Evolutionary conservation across 2,888 invertebrate species (phyloP), one percentile per base, ranked within the genome.

Genomic region (Acanthococcus lagerstroemiae): DNA sequence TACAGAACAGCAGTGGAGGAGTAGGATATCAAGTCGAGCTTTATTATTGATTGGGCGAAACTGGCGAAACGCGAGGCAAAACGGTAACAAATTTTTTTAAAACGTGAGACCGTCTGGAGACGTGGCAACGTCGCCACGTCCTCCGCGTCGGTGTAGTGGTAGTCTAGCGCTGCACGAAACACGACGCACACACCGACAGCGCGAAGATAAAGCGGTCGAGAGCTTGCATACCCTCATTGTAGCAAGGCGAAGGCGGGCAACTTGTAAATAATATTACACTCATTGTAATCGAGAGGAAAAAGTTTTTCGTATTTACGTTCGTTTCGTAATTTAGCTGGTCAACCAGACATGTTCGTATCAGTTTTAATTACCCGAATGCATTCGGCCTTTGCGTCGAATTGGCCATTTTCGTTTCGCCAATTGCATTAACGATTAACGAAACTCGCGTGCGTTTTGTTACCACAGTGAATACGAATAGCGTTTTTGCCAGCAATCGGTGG

Each of bases 211-310:
- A 52, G 63, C 63, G 63, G 63, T 63, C 54, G 63, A 63, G 63
- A 63, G 63, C 63, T 63, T 63, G 63, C 63, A 63, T 63, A 63
- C 63, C 63, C 63, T 63, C 52, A n/a, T n/a, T n/a, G n/a, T n/a
- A n/a, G 63, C 54, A 48, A 27, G 26, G 24, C 37, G 25, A 50
- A 63, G 63, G 63, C 63, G 63, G 63, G 27, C 54, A 52, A 52
- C 63, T 63, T 63, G 63, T 63, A 63, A 63, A 63, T 63, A 63
- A 27, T 60, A 45, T 46, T 25, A 25, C 30, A 12, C 46, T 30
- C n/a, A 37, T n/a, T 37, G 37, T n/a, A n/a, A n/a, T n/a, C n/a
- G n/a, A n/a, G n/a, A n/a, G n/a, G 37, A 37, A 37, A 37, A n/a
- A 9, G 37, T n/a, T 37, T 37, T n/a, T 37, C 37, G 37, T 9